Percentiles rank a stretch among this genome's conserved stretches.
These are phyloP conservation scores for human DNA, from an alignment of 2,113 vertebrate genomes.

Conservation along the genomic window DNA sequence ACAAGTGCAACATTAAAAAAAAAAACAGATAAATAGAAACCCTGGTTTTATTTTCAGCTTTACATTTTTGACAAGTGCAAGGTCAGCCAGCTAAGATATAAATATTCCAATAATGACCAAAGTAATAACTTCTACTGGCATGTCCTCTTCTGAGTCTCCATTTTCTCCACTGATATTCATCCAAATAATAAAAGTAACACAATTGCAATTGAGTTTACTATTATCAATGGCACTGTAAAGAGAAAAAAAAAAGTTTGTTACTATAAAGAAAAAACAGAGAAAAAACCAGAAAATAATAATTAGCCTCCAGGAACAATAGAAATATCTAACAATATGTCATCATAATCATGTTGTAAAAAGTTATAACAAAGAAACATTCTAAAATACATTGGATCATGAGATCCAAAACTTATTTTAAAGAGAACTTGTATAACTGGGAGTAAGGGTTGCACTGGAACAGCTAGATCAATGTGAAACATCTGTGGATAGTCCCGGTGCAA, in stretches of 20 bases:
- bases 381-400: neutral
- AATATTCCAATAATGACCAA: slow-evolving; percentile 62
- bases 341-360: neutral
- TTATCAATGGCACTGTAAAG: slow-evolving; percentile 93
- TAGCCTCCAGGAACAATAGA: neutral
- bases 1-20: slow-evolving; percentile 55
- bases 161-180: slow-evolving; percentile 75
- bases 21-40: slow-evolving; percentile 80
- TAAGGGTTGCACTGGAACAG: neutral
- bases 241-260: slow-evolving; percentile 48
- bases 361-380: neutral
- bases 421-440: neutral
- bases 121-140: slow-evolving; percentile 41
- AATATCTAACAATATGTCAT: neutral
- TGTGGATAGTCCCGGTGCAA: neutral
- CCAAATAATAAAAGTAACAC: slow-evolving; percentile 94
- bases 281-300: neutral
- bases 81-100: slow-evolving; percentile 55
- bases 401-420: neutral
- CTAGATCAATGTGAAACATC: neutral
- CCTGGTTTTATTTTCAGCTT: slow-evolving; percentile 78
- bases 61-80: slow-evolving; percentile 72
- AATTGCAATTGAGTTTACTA: slow-evolving; percentile 92
- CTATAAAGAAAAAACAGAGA: slow-evolving; percentile 32
- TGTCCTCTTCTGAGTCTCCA: slow-evolving; percentile 71